Evolutionary conservation across 2,797 vertebrate species (phyloP).

Genomic region (Paedocypris micromegethes): DNA sequence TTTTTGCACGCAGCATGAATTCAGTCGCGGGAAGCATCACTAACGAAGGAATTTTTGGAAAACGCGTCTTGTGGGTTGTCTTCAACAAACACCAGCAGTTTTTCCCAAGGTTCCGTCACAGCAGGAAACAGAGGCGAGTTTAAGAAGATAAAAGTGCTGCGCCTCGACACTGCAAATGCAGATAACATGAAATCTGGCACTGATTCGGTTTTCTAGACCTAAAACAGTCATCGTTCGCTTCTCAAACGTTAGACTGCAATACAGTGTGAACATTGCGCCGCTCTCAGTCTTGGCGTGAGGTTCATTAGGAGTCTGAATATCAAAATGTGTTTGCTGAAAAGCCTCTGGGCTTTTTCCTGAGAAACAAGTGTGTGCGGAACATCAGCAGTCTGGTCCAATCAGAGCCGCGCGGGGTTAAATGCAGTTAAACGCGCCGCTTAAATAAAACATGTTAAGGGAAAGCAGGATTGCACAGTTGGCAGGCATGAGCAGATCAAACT

Average conservation of each 20-base stretch:
- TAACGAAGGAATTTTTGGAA: background rate
- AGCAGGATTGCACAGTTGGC: conserved; percentile 11
- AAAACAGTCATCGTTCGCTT: conserved; percentile 12
- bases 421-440: conserved; percentile 6
- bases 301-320: conserved; percentile 7
- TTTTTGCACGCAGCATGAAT: background rate
- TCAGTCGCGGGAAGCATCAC: background rate
- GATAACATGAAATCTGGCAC: conserved; percentile 18
- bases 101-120: background rate
- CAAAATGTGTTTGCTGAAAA: conserved; percentile 9
- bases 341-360: conserved; percentile 2
- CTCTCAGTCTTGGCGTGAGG: background rate
- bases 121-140: conserved; percentile 11
- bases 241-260: background rate
- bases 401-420: conserved; percentile 7
- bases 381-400: background rate
- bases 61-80: background rate
- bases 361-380: background rate
- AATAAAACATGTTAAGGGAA: conserved; percentile 9
- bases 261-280: background rate
- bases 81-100: background rate
- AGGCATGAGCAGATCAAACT: conserved; percentile 11
- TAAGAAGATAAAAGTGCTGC: conserved; percentile 19
- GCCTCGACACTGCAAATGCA: background rate
- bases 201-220: background rate